phyloP scores from a whole-genome alignment of 53 echinoderm and acorn worm species.

The Antedon mediterranea region DNA sequence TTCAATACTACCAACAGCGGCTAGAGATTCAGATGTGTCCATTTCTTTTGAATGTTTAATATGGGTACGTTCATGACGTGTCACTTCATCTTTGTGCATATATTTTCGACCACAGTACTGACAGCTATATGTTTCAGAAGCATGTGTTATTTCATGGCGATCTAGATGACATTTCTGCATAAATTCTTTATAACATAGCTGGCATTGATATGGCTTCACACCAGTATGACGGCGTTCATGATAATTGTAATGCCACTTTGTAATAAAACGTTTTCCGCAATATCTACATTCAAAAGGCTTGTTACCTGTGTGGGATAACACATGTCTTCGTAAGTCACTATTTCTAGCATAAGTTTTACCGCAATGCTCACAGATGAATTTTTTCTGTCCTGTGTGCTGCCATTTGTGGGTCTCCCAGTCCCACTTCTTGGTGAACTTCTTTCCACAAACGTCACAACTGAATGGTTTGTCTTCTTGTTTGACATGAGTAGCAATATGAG shows the following conservation, averaged over 20 bases:
- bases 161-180: not conserved
- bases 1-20: not conserved
- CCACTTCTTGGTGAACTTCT: not conserved
- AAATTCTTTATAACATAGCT: not conserved
- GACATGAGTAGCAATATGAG: not conserved
- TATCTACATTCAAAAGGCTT: not conserved
- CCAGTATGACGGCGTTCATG: not conserved
- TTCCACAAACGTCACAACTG: not conserved
- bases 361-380: not conserved
- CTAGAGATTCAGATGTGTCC: not conserved
- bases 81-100: not conserved
- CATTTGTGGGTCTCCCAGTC: not conserved
- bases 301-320: not conserved
- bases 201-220: not conserved
- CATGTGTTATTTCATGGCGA: not conserved
- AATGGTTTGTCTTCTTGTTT: not conserved
- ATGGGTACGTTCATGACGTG: not conserved
- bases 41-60: not conserved
- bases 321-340: not conserved
- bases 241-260: not conserved
- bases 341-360: not conserved
- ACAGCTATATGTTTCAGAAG: not conserved
- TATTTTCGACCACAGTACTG: not conserved
- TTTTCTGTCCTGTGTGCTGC: not conserved
- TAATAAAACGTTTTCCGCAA: not conserved